phyloP scores from a whole-genome alignment of 2,113 vertebrate genomes.

The Spilogale gracilis region DNA sequence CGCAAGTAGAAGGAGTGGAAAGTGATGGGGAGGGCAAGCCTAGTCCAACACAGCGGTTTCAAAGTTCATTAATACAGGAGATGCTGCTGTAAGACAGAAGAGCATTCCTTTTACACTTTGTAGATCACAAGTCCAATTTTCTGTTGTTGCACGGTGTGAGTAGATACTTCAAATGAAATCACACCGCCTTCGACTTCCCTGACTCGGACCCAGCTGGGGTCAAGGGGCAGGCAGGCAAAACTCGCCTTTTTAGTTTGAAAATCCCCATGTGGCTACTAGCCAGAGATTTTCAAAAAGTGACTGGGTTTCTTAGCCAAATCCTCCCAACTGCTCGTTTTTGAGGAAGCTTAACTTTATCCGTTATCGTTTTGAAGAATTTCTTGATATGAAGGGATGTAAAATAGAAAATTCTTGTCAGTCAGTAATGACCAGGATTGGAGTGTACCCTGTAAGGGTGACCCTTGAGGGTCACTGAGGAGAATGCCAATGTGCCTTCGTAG shows the following conservation, averaged over 20 bases:
- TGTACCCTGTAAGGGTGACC: no score
- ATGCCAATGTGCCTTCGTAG: neutral
- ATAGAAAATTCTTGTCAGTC: neutral
- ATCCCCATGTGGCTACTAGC: neutral
- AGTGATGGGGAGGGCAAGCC: neutral
- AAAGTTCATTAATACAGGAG: slow-evolving; percentile 70
- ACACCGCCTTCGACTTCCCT: neutral
- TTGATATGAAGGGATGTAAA: neutral
- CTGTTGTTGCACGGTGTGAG: neutral
- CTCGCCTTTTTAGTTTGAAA: neutral
- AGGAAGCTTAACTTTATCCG: neutral
- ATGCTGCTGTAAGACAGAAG: neutral
- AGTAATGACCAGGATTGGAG: neutral
- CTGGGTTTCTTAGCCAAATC: neutral
- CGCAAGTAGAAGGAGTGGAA: slow-evolving; percentile 50
- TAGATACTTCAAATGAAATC: slow-evolving; percentile 36
- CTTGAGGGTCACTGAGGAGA: neutral
- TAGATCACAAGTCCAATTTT: neutral
- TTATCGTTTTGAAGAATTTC: slow-evolving; percentile 42
- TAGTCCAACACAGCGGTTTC: slow-evolving; percentile 3
- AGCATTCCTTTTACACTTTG: neutral
- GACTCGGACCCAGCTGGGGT: neutral
- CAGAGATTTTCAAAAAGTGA: slow-evolving; percentile 41
- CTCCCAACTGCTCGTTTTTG: neutral
- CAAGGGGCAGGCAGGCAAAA: neutral